Conservation (phyloP, 2,888 invertebrate genomes). For the Mesopsocus fuscifrons region DNA sequence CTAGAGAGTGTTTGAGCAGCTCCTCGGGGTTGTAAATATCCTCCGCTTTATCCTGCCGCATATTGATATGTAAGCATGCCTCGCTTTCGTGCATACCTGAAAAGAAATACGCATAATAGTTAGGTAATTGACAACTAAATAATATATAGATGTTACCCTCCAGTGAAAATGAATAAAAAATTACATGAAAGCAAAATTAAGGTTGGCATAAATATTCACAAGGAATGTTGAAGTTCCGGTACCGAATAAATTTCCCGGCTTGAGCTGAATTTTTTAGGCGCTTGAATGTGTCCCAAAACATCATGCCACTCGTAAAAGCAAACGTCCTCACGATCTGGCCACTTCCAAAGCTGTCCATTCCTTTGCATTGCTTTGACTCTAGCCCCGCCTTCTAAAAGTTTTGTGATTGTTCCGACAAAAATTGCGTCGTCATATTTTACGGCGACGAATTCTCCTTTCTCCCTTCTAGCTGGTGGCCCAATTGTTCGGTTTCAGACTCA, state of each 20-base stretch:
- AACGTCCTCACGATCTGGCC: not conserved
- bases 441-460: not conserved
- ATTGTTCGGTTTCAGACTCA: constrained; percentile 2
- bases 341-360: not conserved
- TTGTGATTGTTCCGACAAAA: not conserved
- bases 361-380: not conserved
- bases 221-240: not conserved
- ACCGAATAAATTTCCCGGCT: not conserved
- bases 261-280: not conserved
- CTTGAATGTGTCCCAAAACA: not conserved
- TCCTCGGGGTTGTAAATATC: too few species aligned
- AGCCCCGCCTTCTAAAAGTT: not conserved
- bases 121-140: too few species aligned
- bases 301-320: not conserved
- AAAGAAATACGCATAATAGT: too few species aligned
- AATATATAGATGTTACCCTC: too few species aligned
- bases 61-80: too few species aligned
- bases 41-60: too few species aligned
- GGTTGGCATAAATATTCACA: not conserved
- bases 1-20: too few species aligned
- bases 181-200: too few species aligned
- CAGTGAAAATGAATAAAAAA: too few species aligned
- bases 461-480: not conserved
- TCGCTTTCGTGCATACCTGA: too few species aligned
- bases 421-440: not conserved